These are phyloP conservation scores for Trichopria drosophilae DNA, from an alignment of 2,888 invertebrate species.

Conservation along the genomic window DNA sequence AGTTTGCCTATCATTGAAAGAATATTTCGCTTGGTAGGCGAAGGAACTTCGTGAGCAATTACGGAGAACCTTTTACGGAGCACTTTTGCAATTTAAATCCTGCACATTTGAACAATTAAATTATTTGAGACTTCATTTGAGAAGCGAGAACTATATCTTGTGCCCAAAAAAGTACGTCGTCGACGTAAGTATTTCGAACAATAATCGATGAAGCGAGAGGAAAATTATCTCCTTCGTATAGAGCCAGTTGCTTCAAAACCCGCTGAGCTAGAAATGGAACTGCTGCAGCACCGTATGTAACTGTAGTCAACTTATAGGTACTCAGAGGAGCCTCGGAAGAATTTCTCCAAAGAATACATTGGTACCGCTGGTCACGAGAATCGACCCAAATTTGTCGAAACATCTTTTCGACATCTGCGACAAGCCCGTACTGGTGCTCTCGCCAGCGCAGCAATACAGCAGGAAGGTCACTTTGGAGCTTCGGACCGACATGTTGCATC, in stretches of 20 bases:
- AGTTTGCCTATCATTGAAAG: too few relatives aligned
- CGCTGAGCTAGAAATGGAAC: too few relatives aligned
- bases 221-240: constrained; percentile 7
- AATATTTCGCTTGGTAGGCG: too few relatives aligned
- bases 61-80: too few relatives aligned
- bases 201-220: constrained; percentile 9
- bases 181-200: constrained; percentile 6
- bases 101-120: too few relatives aligned
- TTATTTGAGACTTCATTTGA: too few relatives aligned
- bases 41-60: too few relatives aligned
- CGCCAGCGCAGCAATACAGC: constrained; percentile 6
- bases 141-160: too few relatives aligned
- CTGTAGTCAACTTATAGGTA: constrained; percentile 7
- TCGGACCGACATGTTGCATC: constrained; percentile 5
- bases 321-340: not conserved
- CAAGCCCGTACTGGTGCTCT: constrained; percentile 1
- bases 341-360: constrained; percentile 16
- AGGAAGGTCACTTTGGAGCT: constrained; percentile 8
- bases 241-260: constrained; percentile 10
- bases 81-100: too few relatives aligned
- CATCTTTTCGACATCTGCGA: constrained; percentile 16
- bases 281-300: constrained; percentile 12
- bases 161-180: constrained; percentile 14
- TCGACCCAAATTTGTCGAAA: constrained; percentile 12
- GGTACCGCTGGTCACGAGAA: not conserved